These are phyloP conservation scores for Carduelis carduelis DNA, from an alignment of 2,797 vertebrate genomes.

Conservation along the genomic window DNA sequence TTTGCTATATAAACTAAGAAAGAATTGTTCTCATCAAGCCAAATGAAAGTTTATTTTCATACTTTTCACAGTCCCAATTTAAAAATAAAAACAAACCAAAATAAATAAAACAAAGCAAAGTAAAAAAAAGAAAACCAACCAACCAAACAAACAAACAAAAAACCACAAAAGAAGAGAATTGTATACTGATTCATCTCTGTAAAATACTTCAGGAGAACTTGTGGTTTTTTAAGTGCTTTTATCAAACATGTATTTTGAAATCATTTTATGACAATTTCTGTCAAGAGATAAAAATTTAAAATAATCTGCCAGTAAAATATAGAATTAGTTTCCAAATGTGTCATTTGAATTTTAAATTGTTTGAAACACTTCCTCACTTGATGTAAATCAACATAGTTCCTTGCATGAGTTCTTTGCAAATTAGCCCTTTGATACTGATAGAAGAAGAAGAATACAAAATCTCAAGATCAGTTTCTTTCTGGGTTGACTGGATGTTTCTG, in stretches of 20 bases:
- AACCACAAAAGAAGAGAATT: rapidly evolving
- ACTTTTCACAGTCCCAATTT: rapidly evolving
- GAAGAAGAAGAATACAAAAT: not conserved
- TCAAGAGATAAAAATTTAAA: not conserved
- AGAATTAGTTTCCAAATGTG: not conserved
- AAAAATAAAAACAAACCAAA: not conserved
- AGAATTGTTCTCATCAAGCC: not conserved
- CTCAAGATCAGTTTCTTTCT: not conserved
- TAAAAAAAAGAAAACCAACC: not conserved
- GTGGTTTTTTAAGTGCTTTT: not conserved
- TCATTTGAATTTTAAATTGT: not conserved
- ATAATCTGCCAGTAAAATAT: not conserved
- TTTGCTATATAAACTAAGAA: not conserved
- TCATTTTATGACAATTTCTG: not conserved
- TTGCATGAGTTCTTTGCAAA: not conserved
- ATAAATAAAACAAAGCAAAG: not conserved
- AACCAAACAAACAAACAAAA: not conserved
- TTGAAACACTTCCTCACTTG: not conserved
- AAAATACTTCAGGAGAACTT: not conserved
- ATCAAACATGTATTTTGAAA: not conserved
- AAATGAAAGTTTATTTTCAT: not conserved
- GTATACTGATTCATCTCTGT: not conserved
- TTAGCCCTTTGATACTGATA: not conserved
- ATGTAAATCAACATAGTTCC: not conserved
- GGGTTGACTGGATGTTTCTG: not conserved